phyloP scores from a whole-genome alignment of 2,113 vertebrate genomes.

The Urocynchramus pylzowi region DNA sequence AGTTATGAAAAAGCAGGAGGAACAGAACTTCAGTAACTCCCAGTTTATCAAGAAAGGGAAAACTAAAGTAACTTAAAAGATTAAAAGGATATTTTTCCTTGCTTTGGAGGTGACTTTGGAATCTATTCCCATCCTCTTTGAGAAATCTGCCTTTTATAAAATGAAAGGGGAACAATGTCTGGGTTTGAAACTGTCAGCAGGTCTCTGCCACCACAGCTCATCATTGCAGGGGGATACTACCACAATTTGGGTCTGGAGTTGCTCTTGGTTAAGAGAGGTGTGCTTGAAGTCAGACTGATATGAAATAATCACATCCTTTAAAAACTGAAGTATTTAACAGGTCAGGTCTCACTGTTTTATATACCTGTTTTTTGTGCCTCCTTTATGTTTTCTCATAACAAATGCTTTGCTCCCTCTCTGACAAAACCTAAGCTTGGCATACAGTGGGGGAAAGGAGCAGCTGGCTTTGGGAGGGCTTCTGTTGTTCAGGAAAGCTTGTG shows the following conservation, averaged over 20 bases:
- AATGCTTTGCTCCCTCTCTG: background rate
- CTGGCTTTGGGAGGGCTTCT: background rate
- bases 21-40: background rate
- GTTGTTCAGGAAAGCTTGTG: background rate
- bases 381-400: background rate
- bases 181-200: background rate
- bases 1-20: background rate
- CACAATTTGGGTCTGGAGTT: rapidly evolving
- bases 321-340: background rate
- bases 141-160: background rate
- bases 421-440: background rate
- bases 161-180: background rate
- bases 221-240: background rate
- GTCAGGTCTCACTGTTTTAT: background rate
- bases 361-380: background rate
- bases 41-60: background rate
- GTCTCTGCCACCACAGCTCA: background rate
- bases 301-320: background rate
- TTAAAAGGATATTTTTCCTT: background rate
- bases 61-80: background rate
- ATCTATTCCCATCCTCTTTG: background rate
- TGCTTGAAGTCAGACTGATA: background rate
- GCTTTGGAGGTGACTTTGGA: background rate
- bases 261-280: background rate
- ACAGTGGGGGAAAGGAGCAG: background rate